These are phyloP conservation scores for Asbolus verrucosus DNA, from an alignment of 1,140 invertebrate species.

Conservation along the genomic window DNA sequence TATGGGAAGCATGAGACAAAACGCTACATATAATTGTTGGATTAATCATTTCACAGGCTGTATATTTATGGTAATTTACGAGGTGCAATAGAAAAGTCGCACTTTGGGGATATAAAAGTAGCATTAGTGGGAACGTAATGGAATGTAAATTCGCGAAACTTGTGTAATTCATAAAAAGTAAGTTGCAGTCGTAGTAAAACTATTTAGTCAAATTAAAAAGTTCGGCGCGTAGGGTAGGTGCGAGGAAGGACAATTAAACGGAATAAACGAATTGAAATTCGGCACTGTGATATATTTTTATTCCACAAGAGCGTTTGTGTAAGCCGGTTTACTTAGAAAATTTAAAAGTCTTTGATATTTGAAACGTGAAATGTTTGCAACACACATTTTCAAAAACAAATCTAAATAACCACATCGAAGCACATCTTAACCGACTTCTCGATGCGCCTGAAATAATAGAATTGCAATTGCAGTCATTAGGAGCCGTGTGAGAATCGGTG, in stretches of 20 bases:
- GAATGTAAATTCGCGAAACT: background rate
- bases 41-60: constrained; percentile 19
- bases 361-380: constrained; percentile 39
- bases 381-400: constrained; percentile 40
- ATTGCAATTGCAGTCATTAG: constrained; percentile 10
- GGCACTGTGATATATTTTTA: constrained; percentile 33
- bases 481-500: background rate
- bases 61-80: constrained; percentile 11
- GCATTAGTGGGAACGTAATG: background rate
- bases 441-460: too few species aligned
- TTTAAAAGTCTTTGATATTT: constrained; percentile 41
- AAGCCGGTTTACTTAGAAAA: constrained; percentile 36
- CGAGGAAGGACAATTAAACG: too few species aligned
- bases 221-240: background rate
- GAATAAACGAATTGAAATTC: too few species aligned
- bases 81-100: constrained; percentile 7
- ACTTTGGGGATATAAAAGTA: background rate
- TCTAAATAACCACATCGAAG: constrained; percentile 11
- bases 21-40: constrained; percentile 28
- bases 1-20: constrained; percentile 26
- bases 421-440: too few species aligned
- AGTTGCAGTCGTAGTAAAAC: too few species aligned
- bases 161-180: too few species aligned
- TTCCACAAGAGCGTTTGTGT: constrained; percentile 22
- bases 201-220: too few species aligned